Evolutionary conservation across 2,113 vertebrate genomes (phyloP), one percentile per base, ranked within the genome.

Genomic region (Calcarius ornatus): DNA sequence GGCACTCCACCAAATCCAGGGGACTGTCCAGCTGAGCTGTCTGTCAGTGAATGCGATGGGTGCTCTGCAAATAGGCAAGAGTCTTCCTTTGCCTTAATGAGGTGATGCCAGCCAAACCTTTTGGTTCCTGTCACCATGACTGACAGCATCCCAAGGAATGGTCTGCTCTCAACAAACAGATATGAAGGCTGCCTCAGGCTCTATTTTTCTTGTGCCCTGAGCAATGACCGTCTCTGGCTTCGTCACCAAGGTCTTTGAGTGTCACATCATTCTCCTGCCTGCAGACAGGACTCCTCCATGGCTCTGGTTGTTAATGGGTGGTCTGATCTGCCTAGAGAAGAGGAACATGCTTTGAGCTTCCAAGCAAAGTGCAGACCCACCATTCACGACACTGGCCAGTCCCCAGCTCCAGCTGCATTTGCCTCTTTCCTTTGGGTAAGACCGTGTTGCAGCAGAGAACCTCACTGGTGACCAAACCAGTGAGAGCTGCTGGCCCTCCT

Each of bases 91-190:
- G 45, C 1, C 1, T 56, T 60, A 77, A 51, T 24, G 19, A 69
- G 61, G n/a, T 0, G 0, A 17, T 38, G 21, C 48, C 35, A 50
- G 50, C n/a, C 37, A 37, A n/a, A 48, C 30, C 1, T 3, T 69
- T 69, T 53, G 28, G 24, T 45, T 76, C 59, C 54, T 48, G 16
- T 54, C 47, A 9, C 27, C 12, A 24, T 63, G 51, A 60, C 1
- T 68, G 86, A 42, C 60, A 63, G 27, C 11, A 11, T 43, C 28
- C 18, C 59, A 15, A 27, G 31, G 76, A 78, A 56, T 50, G 33
- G 21, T 45, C 45, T 37, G 61, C 63, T 60, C 19, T 84, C 64
- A 70, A 21, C 25, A 50, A 60, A 60, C 7, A n/a, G 23, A 15
- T 35, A 25, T 0, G 2, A 56, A 43, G 16, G 17, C 53, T 72